Conservation (phyloP, 1,140 invertebrate genomes). For the Drosophila sproati region DNA sequence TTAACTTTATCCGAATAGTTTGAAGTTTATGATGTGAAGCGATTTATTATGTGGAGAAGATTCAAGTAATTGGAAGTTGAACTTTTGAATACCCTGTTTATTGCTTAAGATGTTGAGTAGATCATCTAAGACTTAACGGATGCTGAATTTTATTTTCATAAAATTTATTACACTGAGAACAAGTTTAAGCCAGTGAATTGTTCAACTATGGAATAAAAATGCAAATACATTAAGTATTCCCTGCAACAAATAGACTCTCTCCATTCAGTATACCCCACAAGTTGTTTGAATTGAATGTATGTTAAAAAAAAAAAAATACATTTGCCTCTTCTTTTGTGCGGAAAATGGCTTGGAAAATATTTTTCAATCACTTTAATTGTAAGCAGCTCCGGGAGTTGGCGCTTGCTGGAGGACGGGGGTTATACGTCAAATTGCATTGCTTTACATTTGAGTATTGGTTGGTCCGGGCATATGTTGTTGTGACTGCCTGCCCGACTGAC, state of each 20-base stretch:
- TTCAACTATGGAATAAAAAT: no score
- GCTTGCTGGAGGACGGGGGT: neutral
- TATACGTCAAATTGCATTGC: slow-evolving; percentile 68
- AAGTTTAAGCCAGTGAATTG: no score
- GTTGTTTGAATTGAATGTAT: slow-evolving; percentile 6
- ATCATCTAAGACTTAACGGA: no score
- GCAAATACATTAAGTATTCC: neutral
- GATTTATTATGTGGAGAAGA: neutral
- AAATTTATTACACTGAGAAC: no score
- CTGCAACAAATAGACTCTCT: neutral
- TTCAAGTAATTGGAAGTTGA: slow-evolving; percentile 1
- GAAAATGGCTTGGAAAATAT: slow-evolving; percentile 83
- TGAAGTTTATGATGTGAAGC: neutral
- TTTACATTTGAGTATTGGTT: slow-evolving; percentile 53
- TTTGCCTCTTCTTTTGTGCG: slow-evolving; percentile 65
- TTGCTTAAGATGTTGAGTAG: neutral
- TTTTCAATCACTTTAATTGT: slow-evolving; percentile 83
- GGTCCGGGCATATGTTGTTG: slow-evolving; percentile 55
- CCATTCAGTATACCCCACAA: slow-evolving; percentile 9
- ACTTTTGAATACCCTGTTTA: slow-evolving; percentile 15
- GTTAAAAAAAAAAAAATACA: slow-evolving; percentile 42
- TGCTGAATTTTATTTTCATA: no score
- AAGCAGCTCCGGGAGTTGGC: slow-evolving; percentile 30
- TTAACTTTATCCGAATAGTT: no score
- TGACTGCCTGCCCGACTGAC: slow-evolving; percentile 2